Conservation (phyloP, 2,888 invertebrate genomes). For the Drosophila longiperda region DNA sequence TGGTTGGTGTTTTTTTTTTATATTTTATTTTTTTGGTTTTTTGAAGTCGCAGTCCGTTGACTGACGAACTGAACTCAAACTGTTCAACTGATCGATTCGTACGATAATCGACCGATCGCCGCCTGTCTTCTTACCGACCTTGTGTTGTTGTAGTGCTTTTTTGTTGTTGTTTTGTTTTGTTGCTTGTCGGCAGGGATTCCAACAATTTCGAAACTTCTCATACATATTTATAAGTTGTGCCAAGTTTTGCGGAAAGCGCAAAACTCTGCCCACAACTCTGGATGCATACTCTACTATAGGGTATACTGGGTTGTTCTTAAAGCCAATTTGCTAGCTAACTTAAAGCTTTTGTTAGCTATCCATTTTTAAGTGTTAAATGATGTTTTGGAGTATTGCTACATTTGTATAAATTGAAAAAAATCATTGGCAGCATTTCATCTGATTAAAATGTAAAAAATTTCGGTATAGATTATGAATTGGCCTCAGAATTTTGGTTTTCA, state of each 20-base stretch:
- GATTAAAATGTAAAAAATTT: not conserved
- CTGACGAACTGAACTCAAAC: slow-evolving; percentile 74
- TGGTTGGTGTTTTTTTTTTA: slow-evolving; percentile 12
- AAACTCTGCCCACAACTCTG: slow-evolving; percentile 69
- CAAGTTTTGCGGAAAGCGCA: slow-evolving; percentile 71
- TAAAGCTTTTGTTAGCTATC: fast-evolving
- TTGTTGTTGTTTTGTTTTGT: slow-evolving; percentile 26
- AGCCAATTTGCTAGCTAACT: too few relatives aligned
- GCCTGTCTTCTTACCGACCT: slow-evolving; percentile 79
- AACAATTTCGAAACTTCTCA: slow-evolving; percentile 83
- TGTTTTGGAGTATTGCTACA: not conserved
- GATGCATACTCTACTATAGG: slow-evolving; percentile 30
- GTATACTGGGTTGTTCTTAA: not conserved
- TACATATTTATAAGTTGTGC: slow-evolving; percentile 83
- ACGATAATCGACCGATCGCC: slow-evolving; percentile 67
- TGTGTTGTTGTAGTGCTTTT: slow-evolving; percentile 49
- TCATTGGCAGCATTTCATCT: not conserved
- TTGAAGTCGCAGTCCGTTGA: slow-evolving; percentile 54
- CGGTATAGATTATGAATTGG: not conserved
- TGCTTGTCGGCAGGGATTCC: slow-evolving; percentile 81
- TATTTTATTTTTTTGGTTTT: slow-evolving; percentile 7
- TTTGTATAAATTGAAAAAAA: not conserved
- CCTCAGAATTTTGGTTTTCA: not conserved
- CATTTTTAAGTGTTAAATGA: too few relatives aligned
- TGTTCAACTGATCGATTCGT: slow-evolving; percentile 60